Evolutionary conservation across 1,140 invertebrate genomes (phyloP).

Genomic region (Amyelois transitella): DNA sequence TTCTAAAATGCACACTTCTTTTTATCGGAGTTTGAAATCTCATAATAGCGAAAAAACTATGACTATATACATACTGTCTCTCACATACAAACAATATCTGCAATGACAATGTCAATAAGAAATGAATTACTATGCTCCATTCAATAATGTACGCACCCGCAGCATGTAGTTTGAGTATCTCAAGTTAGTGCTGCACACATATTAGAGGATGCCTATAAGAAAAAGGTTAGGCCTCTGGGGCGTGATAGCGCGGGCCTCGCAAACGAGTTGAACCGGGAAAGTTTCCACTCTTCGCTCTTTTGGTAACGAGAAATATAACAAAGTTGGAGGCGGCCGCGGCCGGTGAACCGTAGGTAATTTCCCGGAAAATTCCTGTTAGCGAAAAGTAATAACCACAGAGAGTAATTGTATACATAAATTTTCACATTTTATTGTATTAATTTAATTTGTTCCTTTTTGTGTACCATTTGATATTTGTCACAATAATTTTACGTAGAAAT

Average conservation of each 20-base stretch:
- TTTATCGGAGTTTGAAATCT: no score
- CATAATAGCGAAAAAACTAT: no score
- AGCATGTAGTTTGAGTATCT: constrained; percentile 8
- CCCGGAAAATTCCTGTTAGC: constrained; percentile 12
- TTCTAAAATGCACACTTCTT: no score
- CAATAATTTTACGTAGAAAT: no score
- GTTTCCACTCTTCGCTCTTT: constrained; percentile 18
- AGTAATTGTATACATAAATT: background rate
- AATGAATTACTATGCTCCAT: no score
- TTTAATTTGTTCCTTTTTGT: no score
- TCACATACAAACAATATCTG: no score
- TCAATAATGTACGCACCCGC: no score
- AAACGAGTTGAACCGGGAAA: constrained; percentile 28
- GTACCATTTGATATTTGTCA: no score
- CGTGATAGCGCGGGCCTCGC: constrained; percentile 18
- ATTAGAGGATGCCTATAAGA: constrained; percentile 7
- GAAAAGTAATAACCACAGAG: background rate
- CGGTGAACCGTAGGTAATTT: constrained; percentile 19
- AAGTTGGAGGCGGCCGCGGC: constrained; percentile 16
- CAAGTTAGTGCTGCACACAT: constrained; percentile 1
- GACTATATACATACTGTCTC: no score
- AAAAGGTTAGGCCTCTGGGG: constrained; percentile 25
- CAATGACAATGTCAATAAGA: no score
- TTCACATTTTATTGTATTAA: background rate
- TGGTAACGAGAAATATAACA: constrained; percentile 17